A percentile compares a stretch with the other conserved stretches of the same genome.
Evolutionary conservation across 2,797 vertebrate species (phyloP).

Genomic region (Vultur gryphus): DNA sequence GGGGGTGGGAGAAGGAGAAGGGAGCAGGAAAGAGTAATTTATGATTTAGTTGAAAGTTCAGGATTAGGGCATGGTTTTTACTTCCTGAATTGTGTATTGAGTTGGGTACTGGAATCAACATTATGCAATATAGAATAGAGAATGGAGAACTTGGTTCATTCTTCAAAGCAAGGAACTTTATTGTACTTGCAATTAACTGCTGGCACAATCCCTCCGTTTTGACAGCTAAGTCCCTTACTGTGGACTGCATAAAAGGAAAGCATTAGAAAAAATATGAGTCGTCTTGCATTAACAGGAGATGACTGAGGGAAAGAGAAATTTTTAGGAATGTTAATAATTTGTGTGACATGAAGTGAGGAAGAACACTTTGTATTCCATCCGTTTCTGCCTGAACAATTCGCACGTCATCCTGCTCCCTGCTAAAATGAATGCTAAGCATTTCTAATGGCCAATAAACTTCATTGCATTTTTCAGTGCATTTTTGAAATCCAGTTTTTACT

Average conservation of each 20-base stretch:
- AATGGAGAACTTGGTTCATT: background rate
- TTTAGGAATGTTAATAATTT: slow-evolving; percentile 34
- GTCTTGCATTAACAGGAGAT: background rate
- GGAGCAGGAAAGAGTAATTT: background rate
- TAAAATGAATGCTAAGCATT: background rate
- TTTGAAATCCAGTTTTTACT: background rate
- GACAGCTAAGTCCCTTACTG: background rate
- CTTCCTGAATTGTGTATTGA: background rate
- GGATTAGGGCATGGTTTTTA: background rate
- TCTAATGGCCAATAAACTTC: background rate
- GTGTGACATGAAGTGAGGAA: background rate
- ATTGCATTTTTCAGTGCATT: background rate
- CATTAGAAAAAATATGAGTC: background rate
- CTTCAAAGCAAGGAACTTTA: background rate
- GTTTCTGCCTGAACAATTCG: background rate
- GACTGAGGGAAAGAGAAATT: background rate
- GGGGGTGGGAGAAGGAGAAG: background rate
- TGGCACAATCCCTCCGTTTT: background rate
- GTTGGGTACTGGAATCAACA: background rate
- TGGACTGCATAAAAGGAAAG: background rate
- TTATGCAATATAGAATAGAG: background rate
- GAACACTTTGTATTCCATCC: background rate
- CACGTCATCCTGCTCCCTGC: background rate
- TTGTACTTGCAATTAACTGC: background rate
- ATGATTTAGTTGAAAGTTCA: background rate